These are phyloP conservation scores for Euura saliciscinereae DNA, from an alignment of 1,140 invertebrate genomes.

Conservation along the genomic window DNA sequence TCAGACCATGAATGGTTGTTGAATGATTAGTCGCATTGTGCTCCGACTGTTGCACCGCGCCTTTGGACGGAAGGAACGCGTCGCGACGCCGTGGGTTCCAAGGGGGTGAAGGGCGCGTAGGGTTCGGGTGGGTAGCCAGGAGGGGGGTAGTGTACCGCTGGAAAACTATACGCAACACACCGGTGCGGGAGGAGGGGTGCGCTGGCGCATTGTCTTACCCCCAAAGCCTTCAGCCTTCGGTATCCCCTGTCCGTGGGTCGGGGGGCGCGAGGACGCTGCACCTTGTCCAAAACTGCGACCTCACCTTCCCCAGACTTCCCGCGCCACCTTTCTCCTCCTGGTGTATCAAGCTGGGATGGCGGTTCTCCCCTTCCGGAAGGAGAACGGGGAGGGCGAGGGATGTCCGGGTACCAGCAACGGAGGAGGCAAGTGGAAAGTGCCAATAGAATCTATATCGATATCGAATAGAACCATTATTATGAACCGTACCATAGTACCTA, in stretches of 20 bases:
- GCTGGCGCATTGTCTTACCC: conserved; percentile 17
- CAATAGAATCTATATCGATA: conserved; percentile 8
- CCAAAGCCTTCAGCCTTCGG: background rate
- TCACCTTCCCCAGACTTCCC: conserved; percentile 7
- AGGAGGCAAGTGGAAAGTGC: background rate
- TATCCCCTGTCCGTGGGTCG: conserved; percentile 15
- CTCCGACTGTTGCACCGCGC: too few species aligned
- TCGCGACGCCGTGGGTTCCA: background rate
- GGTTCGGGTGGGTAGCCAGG: conserved; percentile 4
- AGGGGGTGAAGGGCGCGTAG: background rate
- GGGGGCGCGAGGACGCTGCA: conserved; percentile 6
- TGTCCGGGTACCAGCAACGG: background rate
- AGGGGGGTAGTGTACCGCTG: background rate
- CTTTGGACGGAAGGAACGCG: background rate
- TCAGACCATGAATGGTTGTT: too few species aligned
- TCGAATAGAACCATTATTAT: conserved; percentile 8
- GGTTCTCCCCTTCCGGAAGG: background rate
- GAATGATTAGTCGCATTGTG: too few species aligned
- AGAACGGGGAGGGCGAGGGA: background rate
- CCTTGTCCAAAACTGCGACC: conserved; percentile 19
- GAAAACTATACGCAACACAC: conserved; percentile 24
- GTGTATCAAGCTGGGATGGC: background rate
- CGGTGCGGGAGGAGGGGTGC: conserved; percentile 23
- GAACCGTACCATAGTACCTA: conserved; percentile 5
- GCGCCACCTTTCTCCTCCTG: background rate